These are phyloP conservation scores for Atractosteus spatula DNA, from an alignment of 2,113 vertebrate species.

Conservation along the genomic window DNA sequence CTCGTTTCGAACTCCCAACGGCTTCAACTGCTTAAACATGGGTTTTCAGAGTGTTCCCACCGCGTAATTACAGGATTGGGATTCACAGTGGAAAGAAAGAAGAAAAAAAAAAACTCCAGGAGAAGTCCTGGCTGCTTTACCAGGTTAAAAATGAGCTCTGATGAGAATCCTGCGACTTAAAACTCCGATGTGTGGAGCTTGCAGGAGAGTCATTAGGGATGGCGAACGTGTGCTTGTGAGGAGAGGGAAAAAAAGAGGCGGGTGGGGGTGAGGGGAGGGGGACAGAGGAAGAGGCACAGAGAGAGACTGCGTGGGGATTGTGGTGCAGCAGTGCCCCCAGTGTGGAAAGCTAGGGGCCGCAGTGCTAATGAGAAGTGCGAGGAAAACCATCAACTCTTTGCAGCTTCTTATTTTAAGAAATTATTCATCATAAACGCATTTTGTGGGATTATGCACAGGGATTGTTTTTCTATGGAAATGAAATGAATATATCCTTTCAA, in stretches of 20 bases:
- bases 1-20: too few species aligned
- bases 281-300: background rate
- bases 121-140: conserved; percentile 51
- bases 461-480: too few species aligned
- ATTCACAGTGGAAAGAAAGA: background rate
- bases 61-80: too few species aligned
- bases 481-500: too few species aligned
- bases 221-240: too few species aligned
- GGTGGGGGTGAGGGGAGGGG: background rate
- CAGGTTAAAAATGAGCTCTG: conserved; percentile 56
- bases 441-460: too few species aligned
- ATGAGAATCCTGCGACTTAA: conserved; percentile 40
- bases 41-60: too few species aligned
- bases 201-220: background rate
- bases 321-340: conserved; percentile 51
- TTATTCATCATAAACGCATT: too few species aligned
- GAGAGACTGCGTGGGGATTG: conserved; percentile 5
- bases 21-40: too few species aligned
- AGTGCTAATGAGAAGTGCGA: background rate
- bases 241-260: too few species aligned
- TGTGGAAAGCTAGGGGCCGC: conserved; percentile 27
- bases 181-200: conserved; percentile 39
- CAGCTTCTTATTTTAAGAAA: too few species aligned
- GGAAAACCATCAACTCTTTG: too few species aligned
- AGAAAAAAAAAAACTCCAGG: conserved; percentile 6